Evolutionary conservation across 1,140 invertebrate species (phyloP), one percentile per base, ranked within the genome.

Genomic region (Neelides sp.): DNA sequence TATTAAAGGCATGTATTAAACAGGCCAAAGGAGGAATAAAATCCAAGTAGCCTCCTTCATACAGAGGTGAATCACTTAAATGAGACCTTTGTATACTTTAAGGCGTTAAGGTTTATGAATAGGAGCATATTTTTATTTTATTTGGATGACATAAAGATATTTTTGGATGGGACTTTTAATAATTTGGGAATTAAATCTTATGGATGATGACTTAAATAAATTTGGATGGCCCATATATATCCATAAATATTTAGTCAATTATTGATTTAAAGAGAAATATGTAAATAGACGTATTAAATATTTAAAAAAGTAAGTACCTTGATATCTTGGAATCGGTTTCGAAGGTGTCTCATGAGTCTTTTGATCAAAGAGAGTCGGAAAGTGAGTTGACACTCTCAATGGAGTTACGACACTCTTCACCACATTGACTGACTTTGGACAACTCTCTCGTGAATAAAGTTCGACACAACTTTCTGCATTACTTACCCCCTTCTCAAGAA

Each of bases 381-480:
- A 57, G 35, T 50, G 50, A 54, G 50, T 41, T 37, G 46, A 36
- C 41, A 57, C 15, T 46, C 50, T 53, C 27, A 57, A 53, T 35
- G 50, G 47, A 50, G 39, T 39, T 17, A 32, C 35, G 24, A 50
- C 28, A 23, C 36, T 41, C 23, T 27, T 43, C n/a, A 57, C 48
- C 32, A 54, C 48, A 47, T 53, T 48, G 19, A 54, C 46, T 8
- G 55, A 53, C 44, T 41, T 57, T 3, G 45, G 45, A 47, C 34
- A 53, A n/a, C 40, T 28, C 35, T 57, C 50, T 39, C 45, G 32
- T 27, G 42, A 40, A 45, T 46, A 57, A 22, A 50, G 13, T 37
- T 54, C 42, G 13, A 53, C 2, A 32, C 51, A 57, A 35, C 20
- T 47, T 46, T 46, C 26, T 23, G 48, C 49, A 48, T 28, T 43